Percentiles rank a stretch among this genome's conserved stretches.
Evolutionary conservation across 37 sponge, comb jelly and placozoan species (phyloP).

Genomic region (Amphimedon queenslandica): DNA sequence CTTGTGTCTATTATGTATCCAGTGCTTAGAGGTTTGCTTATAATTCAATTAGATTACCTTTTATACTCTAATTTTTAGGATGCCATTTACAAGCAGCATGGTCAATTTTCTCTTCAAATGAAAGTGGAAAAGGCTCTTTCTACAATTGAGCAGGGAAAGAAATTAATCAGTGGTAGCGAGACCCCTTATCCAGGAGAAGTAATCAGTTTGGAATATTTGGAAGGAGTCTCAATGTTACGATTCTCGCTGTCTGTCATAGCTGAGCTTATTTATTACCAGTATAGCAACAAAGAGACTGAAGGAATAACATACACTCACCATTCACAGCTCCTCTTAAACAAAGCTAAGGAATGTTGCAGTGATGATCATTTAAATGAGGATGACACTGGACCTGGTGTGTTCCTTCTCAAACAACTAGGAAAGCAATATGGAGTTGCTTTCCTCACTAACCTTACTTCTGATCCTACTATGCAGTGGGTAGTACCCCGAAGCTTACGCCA

Average conservation of each 20-base stretch:
- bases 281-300: not conserved
- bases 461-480: conserved; percentile 31
- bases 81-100: conserved; percentile 43
- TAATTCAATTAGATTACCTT: not conserved
- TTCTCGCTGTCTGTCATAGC: conserved; percentile 38
- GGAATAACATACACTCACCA: not conserved
- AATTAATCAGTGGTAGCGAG: not conserved
- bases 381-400: conserved; percentile 30
- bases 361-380: not conserved
- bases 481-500: conserved; percentile 26
- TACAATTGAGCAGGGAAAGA: conserved; percentile 2
- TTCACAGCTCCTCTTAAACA: not conserved
- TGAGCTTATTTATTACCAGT: conserved; percentile 14
- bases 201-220: conserved; percentile 30
- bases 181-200: not conserved
- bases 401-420: conserved; percentile 54
- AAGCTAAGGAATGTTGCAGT: not conserved
- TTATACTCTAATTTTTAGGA: conserved; percentile 31
- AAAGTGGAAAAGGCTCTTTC: not conserved
- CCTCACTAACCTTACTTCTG: conserved; percentile 18
- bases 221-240: conserved; percentile 48
- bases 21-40: conserved; percentile 66
- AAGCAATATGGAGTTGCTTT: conserved; percentile 48
- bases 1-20: conserved; percentile 54
- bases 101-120: not conserved